Evolutionary conservation across 1,140 invertebrate species (phyloP).

Genomic region (Drosophila obscura): DNA sequence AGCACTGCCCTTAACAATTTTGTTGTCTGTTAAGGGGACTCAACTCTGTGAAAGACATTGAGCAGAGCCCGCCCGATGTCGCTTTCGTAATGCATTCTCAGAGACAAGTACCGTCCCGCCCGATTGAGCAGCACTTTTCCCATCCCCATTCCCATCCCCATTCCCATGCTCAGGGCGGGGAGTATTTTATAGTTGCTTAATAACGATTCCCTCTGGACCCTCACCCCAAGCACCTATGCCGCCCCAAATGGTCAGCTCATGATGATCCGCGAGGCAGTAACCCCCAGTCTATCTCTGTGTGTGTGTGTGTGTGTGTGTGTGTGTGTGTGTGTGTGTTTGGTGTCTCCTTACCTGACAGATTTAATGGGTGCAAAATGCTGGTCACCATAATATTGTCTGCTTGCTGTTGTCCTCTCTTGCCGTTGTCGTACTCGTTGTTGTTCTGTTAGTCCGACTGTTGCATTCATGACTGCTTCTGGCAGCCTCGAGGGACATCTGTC

Average conservation of each 20-base stretch:
- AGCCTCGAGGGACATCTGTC: too few relatives aligned
- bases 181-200: slow-evolving; percentile 35
- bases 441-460: too few relatives aligned
- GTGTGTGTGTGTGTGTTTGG: background rate
- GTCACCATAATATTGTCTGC: slow-evolving; percentile 51
- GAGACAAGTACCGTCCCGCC: slow-evolving; percentile 20
- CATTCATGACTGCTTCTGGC: too few relatives aligned
- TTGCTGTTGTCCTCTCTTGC: slow-evolving; percentile 34
- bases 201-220: slow-evolving; percentile 31
- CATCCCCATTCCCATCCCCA: background rate
- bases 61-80: background rate
- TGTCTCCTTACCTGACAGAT: slow-evolving; percentile 51
- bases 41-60: slow-evolving; percentile 15
- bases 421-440: too few relatives aligned
- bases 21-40: background rate
- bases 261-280: slow-evolving; percentile 26
- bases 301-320: background rate
- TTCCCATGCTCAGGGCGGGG: background rate
- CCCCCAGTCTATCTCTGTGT: background rate
- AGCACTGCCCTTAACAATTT: too few relatives aligned
- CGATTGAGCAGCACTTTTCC: slow-evolving; percentile 64
- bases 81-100: slow-evolving; percentile 25
- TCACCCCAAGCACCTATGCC: background rate
- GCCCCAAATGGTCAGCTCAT: slow-evolving; percentile 7
- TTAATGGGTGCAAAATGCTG: slow-evolving; percentile 68